Evolutionary conservation across 2,113 vertebrate species (phyloP).

Genomic region (Bombycilla garrulus): DNA sequence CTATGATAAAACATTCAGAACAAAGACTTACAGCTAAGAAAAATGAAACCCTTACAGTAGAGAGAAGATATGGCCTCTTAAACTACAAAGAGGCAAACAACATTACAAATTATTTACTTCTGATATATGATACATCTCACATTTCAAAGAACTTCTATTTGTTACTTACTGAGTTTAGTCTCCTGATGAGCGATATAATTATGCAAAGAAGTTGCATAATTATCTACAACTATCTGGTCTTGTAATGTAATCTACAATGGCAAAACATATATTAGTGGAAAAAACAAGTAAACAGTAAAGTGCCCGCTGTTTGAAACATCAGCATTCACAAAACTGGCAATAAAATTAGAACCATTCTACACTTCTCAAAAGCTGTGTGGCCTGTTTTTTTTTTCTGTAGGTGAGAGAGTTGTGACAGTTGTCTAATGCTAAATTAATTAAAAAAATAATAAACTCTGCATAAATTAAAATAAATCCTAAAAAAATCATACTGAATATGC

Average conservation of each 20-base stretch:
- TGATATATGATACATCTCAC: neutral
- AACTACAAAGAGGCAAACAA: neutral
- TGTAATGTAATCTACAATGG: neutral
- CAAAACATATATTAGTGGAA: neutral
- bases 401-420: neutral
- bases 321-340: neutral
- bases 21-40: slow-evolving; percentile 9
- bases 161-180: slow-evolving; percentile 23
- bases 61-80: neutral
- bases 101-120: neutral
- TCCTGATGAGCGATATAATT: slow-evolving; percentile 8
- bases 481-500: neutral
- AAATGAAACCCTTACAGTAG: neutral
- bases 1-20: neutral
- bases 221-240: neutral
- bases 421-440: neutral
- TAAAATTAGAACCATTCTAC: neutral
- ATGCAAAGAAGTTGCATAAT: neutral
- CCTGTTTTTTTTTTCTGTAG: neutral
- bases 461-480: neutral
- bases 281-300: neutral
- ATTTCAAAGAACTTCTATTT: neutral
- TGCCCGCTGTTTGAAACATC: neutral
- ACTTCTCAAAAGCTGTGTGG: neutral
- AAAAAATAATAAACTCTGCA: neutral